Base-by-base conservation (phyloP, 2,797 vertebrate genomes). In the Centropyge bicolor region DNA sequence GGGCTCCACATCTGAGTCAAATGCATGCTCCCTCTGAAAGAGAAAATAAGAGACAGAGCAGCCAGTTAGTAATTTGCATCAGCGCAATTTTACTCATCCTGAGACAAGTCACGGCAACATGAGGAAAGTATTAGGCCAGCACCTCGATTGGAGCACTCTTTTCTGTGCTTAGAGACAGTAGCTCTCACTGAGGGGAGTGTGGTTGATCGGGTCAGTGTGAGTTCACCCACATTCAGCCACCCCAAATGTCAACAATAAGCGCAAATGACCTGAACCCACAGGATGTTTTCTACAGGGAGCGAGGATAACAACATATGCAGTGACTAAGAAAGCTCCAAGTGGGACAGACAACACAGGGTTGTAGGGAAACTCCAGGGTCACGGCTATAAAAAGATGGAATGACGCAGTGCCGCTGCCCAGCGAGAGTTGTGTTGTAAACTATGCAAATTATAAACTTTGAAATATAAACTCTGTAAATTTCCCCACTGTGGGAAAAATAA, bases 301-400 rank as follows among this genome's bases (percentile, higher is more conserved):
- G 86, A 89, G 92, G 94, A 95, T 91, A 95, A 96, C 95, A 95
- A 95, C 93, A 92, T 90, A 91, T 83, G 89, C 91, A 90, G 86
- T 96, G 95, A 95, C 94, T 96, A 95, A 95, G 94, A 93, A 90
- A 88, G 87, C 92, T 92, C 89, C 77, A 78, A 94, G 89, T 91
- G 90, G 91, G 92, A 94, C 82, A 94, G 94, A 95, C 94, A 95
- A 95, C 94, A 93, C 91, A 92, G 88, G 85, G 78, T 91, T 90
- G 91, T 87, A 88, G 95, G 95, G 96, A 96, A 96, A 96, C 95
- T 96, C 95, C 96, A 94, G 93, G 95, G 94, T 94, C 93, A 90
- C 90, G 80, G 87, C 93, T 95, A 95, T 95, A 94, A 95, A 94
- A 95, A 95, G 93, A 91, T 54, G 72, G 79, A 82, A 94, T 95